Conservation (phyloP, 2,113 vertebrate genomes). For the Halichoerus grypus region DNA sequence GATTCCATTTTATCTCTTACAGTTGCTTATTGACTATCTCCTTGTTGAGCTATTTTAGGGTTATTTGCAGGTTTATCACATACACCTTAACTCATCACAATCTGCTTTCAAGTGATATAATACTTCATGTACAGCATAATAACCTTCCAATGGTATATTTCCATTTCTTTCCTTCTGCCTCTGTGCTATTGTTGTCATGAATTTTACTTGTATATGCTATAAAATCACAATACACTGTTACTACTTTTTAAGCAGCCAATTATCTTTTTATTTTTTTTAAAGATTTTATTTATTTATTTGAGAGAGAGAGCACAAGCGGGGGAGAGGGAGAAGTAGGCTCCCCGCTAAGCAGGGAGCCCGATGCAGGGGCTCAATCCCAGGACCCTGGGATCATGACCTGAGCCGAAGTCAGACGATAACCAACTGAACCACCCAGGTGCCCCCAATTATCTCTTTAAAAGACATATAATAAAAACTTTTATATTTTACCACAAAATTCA, state of each 20-base stretch:
- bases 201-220: accelerated
- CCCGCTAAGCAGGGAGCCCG: too few relatives aligned
- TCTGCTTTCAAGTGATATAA: background rate
- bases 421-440: too few relatives aligned
- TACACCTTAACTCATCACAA: background rate
- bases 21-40: background rate
- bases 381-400: too few relatives aligned
- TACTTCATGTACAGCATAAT: background rate
- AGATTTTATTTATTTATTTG: background rate
- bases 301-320: background rate
- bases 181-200: accelerated
- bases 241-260: background rate
- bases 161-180: background rate
- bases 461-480: background rate
- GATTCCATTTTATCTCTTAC: background rate
- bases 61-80: background rate
- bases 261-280: background rate
- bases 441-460: too few relatives aligned
- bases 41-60: background rate
- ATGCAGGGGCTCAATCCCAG: too few relatives aligned
- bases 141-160: accelerated
- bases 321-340: too few relatives aligned
- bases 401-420: too few relatives aligned
- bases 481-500: background rate
- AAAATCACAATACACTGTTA: background rate